Base-by-base conservation (phyloP, 2,113 vertebrate genomes). In the Calonectris borealis region DNA sequence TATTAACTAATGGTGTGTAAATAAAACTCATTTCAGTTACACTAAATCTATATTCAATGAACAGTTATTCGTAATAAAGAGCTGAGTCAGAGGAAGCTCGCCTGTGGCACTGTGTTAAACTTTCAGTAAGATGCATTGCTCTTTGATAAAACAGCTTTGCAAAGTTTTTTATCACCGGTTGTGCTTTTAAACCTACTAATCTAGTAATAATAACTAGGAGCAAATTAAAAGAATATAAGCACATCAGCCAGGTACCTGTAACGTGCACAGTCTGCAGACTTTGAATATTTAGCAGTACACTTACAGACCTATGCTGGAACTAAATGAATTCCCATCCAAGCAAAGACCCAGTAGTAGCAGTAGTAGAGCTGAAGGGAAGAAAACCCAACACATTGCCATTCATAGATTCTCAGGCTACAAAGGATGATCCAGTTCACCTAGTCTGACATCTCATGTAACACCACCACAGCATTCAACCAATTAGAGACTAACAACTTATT, bases 1-100 rank as follows among this genome's bases (percentile, higher is more conserved):
- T 72, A 92, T 86, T 95, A 94, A 90, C 34, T 83, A 95, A 83
- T 58, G 49, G 36, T 86, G 36, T 90, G 49, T 42, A 95, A 91
- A 91, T 83, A 95, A 95, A 95, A 31, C 18, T 34, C 27, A 82
- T 80, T 88, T 70, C 34, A 58, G 54, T 70, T 90, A 83, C 70
- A 86, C 29, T 78, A 75, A 86, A 86, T 88, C 85, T 92, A 75
- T 86, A 86, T 81, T 72, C 82, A 92, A 26, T 49, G 46, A 83
- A 89, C 42, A 69, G 40, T 84, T 94, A 73, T n/a, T 87, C 7
- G 4, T 51, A 76, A 49, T 36, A 90, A 71, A 90, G 81, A 83
- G 55, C 76, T 86, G 87, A 83, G 48, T 76, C 60, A 93, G 93
- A 90, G 27, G 48, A 95, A 92, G 42, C 27, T 77, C 5, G 31